These are phyloP conservation scores for Drosophila pseudoananassae DNA, from an alignment of 1,140 invertebrate species.

Conservation along the genomic window DNA sequence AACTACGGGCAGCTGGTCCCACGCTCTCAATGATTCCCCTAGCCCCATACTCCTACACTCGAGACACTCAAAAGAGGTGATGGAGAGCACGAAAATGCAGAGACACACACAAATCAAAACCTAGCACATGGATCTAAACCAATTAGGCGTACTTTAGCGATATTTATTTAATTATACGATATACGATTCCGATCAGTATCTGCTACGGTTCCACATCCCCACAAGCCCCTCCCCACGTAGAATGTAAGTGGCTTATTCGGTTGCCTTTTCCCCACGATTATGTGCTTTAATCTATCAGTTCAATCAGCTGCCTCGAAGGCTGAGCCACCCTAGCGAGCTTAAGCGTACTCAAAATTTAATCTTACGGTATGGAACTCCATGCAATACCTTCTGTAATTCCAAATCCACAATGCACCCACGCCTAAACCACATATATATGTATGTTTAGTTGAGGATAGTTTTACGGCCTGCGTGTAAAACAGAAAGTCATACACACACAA, in stretches of 20 bases:
- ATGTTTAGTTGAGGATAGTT: slow-evolving; percentile 15
- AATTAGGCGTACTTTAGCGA: slow-evolving; percentile 76
- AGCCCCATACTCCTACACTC: slow-evolving; percentile 11
- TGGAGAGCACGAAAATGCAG: slow-evolving; percentile 12
- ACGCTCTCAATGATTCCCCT: slow-evolving; percentile 17
- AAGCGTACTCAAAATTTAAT: slow-evolving; percentile 38
- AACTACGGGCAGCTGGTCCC: slow-evolving; percentile 49
- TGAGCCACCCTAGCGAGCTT: slow-evolving; percentile 48
- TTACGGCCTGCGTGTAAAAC: slow-evolving; percentile 28
- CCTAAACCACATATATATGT: slow-evolving; percentile 25
- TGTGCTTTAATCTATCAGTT: slow-evolving; percentile 46
- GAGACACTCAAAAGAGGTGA: slow-evolving; percentile 21
- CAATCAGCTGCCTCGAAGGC: slow-evolving; percentile 36
- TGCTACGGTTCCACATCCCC: slow-evolving; percentile 31
- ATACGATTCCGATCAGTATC: slow-evolving; percentile 56
- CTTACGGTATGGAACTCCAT: slow-evolving; percentile 10
- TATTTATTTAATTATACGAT: slow-evolving; percentile 75
- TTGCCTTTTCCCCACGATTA: slow-evolving; percentile 43
- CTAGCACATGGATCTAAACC: slow-evolving; percentile 77
- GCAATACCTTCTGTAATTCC: slow-evolving; percentile 21
- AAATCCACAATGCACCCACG: slow-evolving; percentile 19
- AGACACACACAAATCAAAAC: slow-evolving; percentile 52
- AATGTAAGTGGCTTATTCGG: slow-evolving; percentile 27
- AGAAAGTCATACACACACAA: slow-evolving; percentile 26
- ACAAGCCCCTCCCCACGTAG: slow-evolving; percentile 9